phyloP scores from a whole-genome alignment of 2,113 vertebrate species.

The Lagopus muta region DNA sequence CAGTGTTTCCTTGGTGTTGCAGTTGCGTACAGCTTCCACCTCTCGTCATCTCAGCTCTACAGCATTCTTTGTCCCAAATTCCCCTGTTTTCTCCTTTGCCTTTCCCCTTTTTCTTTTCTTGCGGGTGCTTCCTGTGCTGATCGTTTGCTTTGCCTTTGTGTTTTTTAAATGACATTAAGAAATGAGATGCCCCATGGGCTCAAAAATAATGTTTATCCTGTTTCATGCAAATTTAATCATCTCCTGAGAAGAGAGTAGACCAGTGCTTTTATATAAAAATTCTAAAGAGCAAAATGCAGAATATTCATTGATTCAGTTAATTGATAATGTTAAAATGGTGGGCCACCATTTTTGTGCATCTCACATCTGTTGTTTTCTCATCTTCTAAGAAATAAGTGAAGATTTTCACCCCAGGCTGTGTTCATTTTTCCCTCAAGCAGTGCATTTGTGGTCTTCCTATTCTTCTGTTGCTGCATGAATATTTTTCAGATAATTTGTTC shows the following conservation, averaged over 20 bases:
- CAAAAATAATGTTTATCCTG: neutral
- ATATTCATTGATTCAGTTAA: neutral
- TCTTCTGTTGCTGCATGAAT: too few relatives aligned
- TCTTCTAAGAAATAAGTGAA: neutral
- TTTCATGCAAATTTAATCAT: neutral
- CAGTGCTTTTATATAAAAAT: accelerated
- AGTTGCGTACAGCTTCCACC: neutral
- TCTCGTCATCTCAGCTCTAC: neutral
- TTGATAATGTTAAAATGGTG: neutral
- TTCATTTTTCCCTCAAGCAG: neutral
- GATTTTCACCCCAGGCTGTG: neutral
- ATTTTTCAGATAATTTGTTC: neutral
- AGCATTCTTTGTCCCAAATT: neutral
- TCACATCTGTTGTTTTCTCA: neutral
- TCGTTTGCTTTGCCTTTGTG: neutral
- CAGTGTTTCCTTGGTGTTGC: neutral
- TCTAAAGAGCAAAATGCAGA: neutral
- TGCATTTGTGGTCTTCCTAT: neutral
- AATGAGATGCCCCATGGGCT: neutral
- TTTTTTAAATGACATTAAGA: neutral
- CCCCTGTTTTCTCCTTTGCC: neutral
- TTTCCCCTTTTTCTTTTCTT: neutral
- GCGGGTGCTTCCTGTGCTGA: neutral
- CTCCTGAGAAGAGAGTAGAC: neutral
- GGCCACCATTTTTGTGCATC: neutral